Percentiles rank a stretch among this genome's conserved stretches.
Evolutionary conservation across 2,113 vertebrate species (phyloP).

Genomic region (Pyrgilauda ruficollis): DNA sequence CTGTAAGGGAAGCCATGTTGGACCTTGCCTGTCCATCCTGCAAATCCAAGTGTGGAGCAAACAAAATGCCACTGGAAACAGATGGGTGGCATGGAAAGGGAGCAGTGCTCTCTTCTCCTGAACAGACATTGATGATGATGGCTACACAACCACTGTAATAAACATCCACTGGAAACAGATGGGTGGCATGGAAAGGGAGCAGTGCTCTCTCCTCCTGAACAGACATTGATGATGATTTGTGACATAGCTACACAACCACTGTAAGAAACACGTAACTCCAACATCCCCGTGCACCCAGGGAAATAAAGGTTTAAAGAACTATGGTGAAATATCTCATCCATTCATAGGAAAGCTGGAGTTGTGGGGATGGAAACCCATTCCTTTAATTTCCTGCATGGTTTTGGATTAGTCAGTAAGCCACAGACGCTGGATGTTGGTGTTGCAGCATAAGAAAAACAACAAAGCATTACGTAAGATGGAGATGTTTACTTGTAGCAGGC

Average conservation of each 20-base stretch:
- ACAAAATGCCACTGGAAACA: not conserved
- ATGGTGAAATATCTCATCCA: conserved; percentile 40
- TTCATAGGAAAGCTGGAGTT: conserved; percentile 15
- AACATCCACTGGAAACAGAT: too few species aligned
- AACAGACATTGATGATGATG: not conserved
- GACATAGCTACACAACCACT: not conserved
- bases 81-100: rapidly evolving
- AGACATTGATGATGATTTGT: not conserved
- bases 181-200: rapidly evolving
- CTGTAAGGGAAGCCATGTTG: not conserved
- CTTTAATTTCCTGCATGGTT: not conserved
- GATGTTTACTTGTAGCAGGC: not conserved
- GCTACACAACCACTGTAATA: not conserved
- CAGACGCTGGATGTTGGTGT: not conserved
- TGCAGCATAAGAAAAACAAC: not conserved
- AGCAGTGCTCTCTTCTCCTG: not conserved
- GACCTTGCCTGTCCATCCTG: not conserved
- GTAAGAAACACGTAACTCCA: not conserved
- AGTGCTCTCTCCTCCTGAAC: not conserved
- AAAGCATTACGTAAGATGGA: not conserved
- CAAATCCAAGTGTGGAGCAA: not conserved
- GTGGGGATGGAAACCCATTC: conserved; percentile 1
- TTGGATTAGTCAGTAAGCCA: conserved; percentile 45
- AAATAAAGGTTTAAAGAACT: not conserved
- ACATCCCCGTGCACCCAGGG: not conserved